These are phyloP conservation scores for Octodonta nipae DNA, from an alignment of 2,888 invertebrate species.

Conservation along the genomic window DNA sequence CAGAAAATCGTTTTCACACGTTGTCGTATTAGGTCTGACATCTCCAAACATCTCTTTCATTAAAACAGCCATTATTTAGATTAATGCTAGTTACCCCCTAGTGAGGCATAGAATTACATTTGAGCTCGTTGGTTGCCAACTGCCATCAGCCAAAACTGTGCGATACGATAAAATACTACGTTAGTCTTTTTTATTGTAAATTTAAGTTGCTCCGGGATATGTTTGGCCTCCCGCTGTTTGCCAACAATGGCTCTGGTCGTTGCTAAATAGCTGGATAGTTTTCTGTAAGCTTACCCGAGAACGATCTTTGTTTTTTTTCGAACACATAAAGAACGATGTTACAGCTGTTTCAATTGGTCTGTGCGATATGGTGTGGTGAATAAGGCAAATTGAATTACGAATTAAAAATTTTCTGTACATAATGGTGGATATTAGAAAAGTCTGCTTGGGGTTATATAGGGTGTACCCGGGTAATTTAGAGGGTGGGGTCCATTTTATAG, in stretches of 20 bases:
- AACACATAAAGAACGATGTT: constrained; percentile 14
- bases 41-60: constrained; percentile 39
- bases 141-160: constrained; percentile 25
- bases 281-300: constrained; percentile 26
- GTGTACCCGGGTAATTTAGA: too few species aligned
- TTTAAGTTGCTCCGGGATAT: constrained; percentile 29
- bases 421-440: too few species aligned
- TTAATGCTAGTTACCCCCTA: constrained; percentile 35
- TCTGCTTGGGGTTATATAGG: too few species aligned
- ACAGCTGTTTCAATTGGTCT: constrained; percentile 34
- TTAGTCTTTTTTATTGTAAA: constrained; percentile 28
- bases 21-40: constrained; percentile 39
- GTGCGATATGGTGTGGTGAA: too few species aligned
- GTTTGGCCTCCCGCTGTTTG: constrained; percentile 25
- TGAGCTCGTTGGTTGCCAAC: constrained; percentile 29
- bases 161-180: constrained; percentile 25
- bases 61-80: constrained; percentile 37
- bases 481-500: too few species aligned
- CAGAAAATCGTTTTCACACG: constrained; percentile 39
- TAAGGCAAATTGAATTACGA: too few species aligned
- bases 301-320: constrained; percentile 19
- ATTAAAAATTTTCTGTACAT: too few species aligned
- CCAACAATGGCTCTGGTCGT: constrained; percentile 24
- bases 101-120: constrained; percentile 35
- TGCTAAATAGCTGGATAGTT: constrained; percentile 19